These are phyloP conservation scores for Muntiacus reevesi DNA, from an alignment of 2,113 vertebrate species.

Conservation along the genomic window DNA sequence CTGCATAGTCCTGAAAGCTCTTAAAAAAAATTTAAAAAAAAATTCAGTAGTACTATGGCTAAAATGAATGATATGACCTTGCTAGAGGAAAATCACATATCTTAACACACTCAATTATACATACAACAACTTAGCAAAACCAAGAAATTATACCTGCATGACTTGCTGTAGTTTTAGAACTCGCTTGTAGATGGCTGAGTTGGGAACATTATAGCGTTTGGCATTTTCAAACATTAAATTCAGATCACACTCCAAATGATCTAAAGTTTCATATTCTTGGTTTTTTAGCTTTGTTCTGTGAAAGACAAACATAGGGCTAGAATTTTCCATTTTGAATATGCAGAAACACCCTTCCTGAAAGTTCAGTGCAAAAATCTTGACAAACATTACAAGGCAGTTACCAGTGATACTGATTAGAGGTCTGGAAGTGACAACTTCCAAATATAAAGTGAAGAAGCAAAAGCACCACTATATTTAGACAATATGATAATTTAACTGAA, in stretches of 20 bases:
- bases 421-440: neutral
- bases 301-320: conserved; percentile 53
- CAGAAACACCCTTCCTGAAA: conserved; percentile 27
- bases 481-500: conserved; percentile 23
- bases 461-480: neutral
- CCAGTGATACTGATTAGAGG: neutral
- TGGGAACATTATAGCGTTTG: conserved; percentile 96
- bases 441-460: neutral
- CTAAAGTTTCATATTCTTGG: conserved; percentile 94
- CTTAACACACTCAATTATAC: conserved; percentile 9
- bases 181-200: conserved; percentile 97
- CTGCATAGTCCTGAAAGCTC: neutral
- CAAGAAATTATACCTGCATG: conserved; percentile 88
- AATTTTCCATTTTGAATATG: conserved; percentile 1
- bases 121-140: conserved; percentile 18
- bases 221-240: conserved; percentile 98
- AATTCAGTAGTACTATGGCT: neutral
- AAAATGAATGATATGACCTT: conserved; percentile 15
- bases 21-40: conserved; percentile 20
- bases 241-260: conserved; percentile 93
- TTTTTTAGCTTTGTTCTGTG: conserved; percentile 95
- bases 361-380: neutral
- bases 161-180: conserved; percentile 96
- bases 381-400: neutral
- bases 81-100: neutral